phyloP scores from a whole-genome alignment of 2,797 vertebrate genomes.

The Hoplostethus atlanticus region DNA sequence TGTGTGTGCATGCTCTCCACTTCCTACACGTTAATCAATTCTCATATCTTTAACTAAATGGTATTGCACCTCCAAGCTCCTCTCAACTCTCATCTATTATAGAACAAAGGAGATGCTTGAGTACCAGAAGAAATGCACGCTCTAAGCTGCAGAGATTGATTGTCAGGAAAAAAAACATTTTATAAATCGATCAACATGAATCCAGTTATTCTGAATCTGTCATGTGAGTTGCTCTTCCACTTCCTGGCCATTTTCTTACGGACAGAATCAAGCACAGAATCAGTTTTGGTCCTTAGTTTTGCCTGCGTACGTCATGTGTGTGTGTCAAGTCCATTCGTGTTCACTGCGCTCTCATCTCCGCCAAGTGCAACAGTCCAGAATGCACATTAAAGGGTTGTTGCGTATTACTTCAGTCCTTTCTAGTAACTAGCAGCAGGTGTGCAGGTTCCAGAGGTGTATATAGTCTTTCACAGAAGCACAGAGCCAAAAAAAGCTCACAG shows the following conservation, averaged over 20 bases:
- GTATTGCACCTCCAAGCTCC: constrained; percentile 9
- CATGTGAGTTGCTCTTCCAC: not conserved
- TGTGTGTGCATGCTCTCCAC: constrained; percentile 35
- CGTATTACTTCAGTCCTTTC: too few relatives aligned
- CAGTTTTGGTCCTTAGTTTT: constrained; percentile 4
- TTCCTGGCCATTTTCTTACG: too few relatives aligned
- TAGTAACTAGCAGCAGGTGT: not conserved
- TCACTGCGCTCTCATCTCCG: not conserved
- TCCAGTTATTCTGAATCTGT: not conserved
- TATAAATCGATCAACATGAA: not conserved
- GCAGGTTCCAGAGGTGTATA: not conserved
- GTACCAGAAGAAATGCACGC: not conserved
- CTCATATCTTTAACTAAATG: constrained; percentile 43
- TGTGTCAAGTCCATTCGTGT: not conserved
- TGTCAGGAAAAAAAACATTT: not conserved
- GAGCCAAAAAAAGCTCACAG: not conserved
- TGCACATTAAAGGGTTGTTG: too few relatives aligned
- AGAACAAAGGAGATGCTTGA: not conserved
- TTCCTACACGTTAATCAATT: constrained; percentile 32
- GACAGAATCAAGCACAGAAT: too few relatives aligned
- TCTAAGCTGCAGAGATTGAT: not conserved
- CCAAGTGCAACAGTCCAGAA: too few relatives aligned
- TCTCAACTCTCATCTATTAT: not conserved
- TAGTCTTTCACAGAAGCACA: constrained; percentile 5
- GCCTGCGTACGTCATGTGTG: not conserved